Conservation (phyloP, 2,888 invertebrate species). For the Meliscaeva auricollis region DNA sequence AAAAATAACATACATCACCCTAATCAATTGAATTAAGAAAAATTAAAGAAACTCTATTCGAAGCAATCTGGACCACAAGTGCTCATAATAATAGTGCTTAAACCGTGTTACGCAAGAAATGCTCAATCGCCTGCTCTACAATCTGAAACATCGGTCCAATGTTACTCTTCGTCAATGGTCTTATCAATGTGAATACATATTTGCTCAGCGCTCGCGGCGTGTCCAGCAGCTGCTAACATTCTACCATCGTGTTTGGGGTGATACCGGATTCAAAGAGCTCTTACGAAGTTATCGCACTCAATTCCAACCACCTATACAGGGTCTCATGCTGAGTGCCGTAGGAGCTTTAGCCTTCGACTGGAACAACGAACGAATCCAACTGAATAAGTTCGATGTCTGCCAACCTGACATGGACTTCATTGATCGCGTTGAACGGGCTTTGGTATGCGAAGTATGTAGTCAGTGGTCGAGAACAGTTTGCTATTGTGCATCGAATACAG, state of each 20-base stretch:
- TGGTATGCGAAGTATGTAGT: constrained; percentile 83
- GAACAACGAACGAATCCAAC: constrained; percentile 86
- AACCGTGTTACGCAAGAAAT: constrained; percentile 74
- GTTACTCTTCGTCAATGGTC: constrained; percentile 85
- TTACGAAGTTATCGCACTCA: constrained; percentile 82
- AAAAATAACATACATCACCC: background rate
- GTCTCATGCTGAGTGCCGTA: constrained; percentile 86
- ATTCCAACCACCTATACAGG: constrained; percentile 84
- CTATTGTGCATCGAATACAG: constrained; percentile 82
- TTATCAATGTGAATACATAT: constrained; percentile 86
- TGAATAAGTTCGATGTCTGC: constrained; percentile 86
- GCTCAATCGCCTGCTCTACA: constrained; percentile 80
- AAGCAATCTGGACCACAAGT: constrained; percentile 45
- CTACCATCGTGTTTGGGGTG: constrained; percentile 88
- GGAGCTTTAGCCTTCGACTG: constrained; percentile 87
- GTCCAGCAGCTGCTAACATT: constrained; percentile 87
- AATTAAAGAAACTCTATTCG: constrained; percentile 33
- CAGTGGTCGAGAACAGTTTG: constrained; percentile 80
- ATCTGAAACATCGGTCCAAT: constrained; percentile 84
- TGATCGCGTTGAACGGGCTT: constrained; percentile 85
- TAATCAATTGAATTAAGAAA: constrained; percentile 29
- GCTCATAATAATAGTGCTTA: constrained; percentile 7
- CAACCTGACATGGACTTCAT: constrained; percentile 87
- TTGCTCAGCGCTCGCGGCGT: constrained; percentile 87
- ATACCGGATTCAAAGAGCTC: constrained; percentile 86